Evolutionary conservation across 2,113 vertebrate genomes (phyloP).

Genomic region (Ondatra zibethicus): DNA sequence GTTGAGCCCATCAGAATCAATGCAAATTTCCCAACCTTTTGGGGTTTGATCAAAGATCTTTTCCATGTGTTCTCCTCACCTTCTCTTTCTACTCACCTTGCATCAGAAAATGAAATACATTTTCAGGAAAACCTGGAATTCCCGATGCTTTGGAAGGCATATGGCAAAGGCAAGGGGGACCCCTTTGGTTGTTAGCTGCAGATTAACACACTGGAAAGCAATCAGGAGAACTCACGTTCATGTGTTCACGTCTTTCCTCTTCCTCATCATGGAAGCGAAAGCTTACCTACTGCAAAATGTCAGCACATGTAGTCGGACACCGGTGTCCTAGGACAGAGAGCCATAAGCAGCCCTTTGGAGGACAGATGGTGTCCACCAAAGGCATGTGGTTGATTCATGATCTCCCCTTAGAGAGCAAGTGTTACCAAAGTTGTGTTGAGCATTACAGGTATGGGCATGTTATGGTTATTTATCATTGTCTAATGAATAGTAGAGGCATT

Average conservation of each 20-base stretch:
- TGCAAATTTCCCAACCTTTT: constrained; percentile 81
- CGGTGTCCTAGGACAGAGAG: constrained; percentile 86
- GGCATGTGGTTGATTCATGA: constrained; percentile 82
- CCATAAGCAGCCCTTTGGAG: constrained; percentile 86
- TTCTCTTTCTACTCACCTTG: constrained; percentile 73
- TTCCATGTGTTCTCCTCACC: constrained; percentile 73
- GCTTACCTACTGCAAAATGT: constrained; percentile 82
- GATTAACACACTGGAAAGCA: constrained; percentile 73
- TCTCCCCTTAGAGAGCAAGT: constrained; percentile 84
- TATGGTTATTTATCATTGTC: constrained; percentile 81
- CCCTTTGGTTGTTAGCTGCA: constrained; percentile 76
- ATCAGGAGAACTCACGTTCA: constrained; percentile 72
- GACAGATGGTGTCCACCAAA: constrained; percentile 86
- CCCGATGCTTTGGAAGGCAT: constrained; percentile 79
- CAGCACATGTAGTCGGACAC: constrained; percentile 81
- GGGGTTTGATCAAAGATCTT: constrained; percentile 83
- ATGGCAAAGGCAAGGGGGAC: constrained; percentile 62
- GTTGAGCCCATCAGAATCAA: constrained; percentile 81
- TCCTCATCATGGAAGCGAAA: constrained; percentile 80
- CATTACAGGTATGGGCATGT: constrained; percentile 82
- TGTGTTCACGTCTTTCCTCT: constrained; percentile 80
- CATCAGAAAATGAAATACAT: constrained; percentile 55
- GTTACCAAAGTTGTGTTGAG: constrained; percentile 88
- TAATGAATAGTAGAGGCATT: constrained; percentile 79
- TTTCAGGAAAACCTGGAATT: constrained; percentile 80